Percentiles rank a stretch among this genome's conserved stretches.
phyloP scores from a whole-genome alignment of 1,140 invertebrate genomes.

The Zelostemma sp. region DNA sequence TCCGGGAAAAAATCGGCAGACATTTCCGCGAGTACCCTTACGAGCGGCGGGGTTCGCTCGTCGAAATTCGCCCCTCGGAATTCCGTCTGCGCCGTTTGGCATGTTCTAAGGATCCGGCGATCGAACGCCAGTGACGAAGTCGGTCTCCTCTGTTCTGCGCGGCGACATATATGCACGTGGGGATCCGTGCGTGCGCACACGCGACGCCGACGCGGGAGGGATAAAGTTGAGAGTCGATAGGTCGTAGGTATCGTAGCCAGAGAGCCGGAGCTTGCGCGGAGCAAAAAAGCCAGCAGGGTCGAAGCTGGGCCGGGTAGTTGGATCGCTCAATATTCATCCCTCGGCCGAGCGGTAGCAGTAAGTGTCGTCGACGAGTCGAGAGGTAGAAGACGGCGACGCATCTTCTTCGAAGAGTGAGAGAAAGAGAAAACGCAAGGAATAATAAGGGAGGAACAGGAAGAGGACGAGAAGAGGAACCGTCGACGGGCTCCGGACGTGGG shows the following conservation, averaged over 20 bases:
- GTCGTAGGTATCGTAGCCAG: conserved; percentile 35
- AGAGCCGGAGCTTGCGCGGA: conserved; percentile 38
- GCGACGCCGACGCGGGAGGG: conserved; percentile 44
- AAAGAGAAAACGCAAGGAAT: conserved; percentile 6
- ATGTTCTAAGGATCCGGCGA: conserved; percentile 18
- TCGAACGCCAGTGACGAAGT: conserved; percentile 32
- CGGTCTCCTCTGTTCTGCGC: conserved; percentile 14
- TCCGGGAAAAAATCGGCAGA: too few species aligned
- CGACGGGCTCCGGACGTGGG: conserved; percentile 56
- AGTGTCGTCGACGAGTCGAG: conserved; percentile 17
- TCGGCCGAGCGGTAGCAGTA: conserved; percentile 38
- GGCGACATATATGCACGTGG: conserved; percentile 40
- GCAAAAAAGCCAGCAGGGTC: conserved; percentile 37
- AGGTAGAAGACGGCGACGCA: too few species aligned
- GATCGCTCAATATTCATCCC: conserved; percentile 69
- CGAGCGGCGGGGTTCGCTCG: too few species aligned
- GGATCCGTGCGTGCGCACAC: conserved; percentile 35
- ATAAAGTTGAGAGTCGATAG: conserved; percentile 52
- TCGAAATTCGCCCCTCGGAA: conserved; percentile 3
- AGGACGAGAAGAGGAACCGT: conserved; percentile 25
- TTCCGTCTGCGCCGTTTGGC: conserved; percentile 2
- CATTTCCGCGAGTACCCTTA: too few species aligned
- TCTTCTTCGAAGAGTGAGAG: conserved; percentile 8
- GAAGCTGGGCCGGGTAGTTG: conserved; percentile 52
- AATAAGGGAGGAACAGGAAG: conserved; percentile 2